Conservation (phyloP, 2,797 vertebrate genomes). For the Tachyglossus aculeatus region DNA sequence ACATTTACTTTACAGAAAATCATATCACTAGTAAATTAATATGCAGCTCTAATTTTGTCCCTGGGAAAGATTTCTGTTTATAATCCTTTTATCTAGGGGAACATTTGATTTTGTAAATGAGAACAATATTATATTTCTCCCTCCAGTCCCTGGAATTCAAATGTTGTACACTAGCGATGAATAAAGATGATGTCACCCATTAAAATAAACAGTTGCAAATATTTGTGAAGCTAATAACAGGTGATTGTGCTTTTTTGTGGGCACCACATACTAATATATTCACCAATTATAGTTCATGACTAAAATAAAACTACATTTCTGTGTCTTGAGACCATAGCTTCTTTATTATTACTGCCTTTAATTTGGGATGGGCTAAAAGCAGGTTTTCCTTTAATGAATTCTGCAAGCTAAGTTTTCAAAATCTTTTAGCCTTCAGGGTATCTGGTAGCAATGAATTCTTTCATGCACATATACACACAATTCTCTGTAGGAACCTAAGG, state of each 20-base stretch:
- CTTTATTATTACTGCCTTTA: constrained; percentile 51
- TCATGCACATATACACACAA: constrained; percentile 36
- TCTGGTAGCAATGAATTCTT: constrained; percentile 43
- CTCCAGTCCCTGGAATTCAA: constrained; percentile 36
- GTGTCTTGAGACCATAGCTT: constrained; percentile 45
- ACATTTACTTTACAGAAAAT: constrained; percentile 45
- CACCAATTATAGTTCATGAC: constrained; percentile 56
- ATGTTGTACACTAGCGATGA: constrained; percentile 47
- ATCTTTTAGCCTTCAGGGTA: constrained; percentile 54
- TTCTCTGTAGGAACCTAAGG: constrained; percentile 43
- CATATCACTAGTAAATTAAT: constrained; percentile 47
- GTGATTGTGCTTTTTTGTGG: constrained; percentile 18
- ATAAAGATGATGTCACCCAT: constrained; percentile 3
- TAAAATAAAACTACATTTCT: constrained; percentile 58
- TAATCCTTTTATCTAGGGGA: constrained; percentile 31
- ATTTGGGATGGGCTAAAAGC: constrained; percentile 46
- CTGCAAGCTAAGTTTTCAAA: constrained; percentile 55
- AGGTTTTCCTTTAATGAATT: constrained; percentile 61
- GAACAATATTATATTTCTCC: constrained; percentile 50
- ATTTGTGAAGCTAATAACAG: constrained; percentile 57
- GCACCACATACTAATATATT: constrained; percentile 59
- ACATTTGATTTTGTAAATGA: constrained; percentile 42
- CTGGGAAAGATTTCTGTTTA: constrained; percentile 43
- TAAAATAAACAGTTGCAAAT: constrained; percentile 44
- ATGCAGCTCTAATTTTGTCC: constrained; percentile 45